A percentile compares a stretch with the other conserved stretches of the same genome.
phyloP scores from a whole-genome alignment of 2,888 invertebrate genomes.

The Netelia fuscicornis region DNA sequence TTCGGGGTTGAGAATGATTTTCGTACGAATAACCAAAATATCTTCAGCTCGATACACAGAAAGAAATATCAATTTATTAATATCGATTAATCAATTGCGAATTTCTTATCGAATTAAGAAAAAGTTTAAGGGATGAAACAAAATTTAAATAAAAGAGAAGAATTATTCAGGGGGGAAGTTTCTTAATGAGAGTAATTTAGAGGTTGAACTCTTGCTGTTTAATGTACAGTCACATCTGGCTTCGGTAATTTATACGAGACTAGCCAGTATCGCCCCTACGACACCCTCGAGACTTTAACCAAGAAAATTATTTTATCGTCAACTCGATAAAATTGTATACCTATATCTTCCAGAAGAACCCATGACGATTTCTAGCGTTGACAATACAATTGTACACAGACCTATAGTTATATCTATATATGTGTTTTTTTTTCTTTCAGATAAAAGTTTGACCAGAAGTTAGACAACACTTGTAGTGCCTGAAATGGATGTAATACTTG shows the following conservation, averaged over 20 bases:
- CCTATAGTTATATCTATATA: background rate
- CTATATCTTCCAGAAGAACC: background rate
- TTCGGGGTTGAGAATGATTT: constrained; percentile 14
- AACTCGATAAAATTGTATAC: constrained; percentile 36
- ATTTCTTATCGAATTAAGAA: background rate
- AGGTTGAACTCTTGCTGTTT: constrained; percentile 46
- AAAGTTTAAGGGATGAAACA: background rate
- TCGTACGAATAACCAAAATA: background rate
- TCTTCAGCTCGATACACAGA: background rate
- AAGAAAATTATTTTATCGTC: constrained; percentile 63
- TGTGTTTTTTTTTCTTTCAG: too few relatives aligned
- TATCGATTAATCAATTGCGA: background rate
- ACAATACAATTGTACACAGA: background rate
- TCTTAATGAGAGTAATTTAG: constrained; percentile 59
- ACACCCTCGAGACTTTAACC: constrained; percentile 53
- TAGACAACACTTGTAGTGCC: constrained; percentile 39
- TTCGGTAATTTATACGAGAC: constrained; percentile 1
- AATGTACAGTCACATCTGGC: constrained; percentile 57
- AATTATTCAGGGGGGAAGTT: background rate
- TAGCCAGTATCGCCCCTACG: constrained; percentile 41
- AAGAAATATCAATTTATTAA: background rate
- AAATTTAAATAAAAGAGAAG: background rate
- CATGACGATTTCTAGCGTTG: background rate
- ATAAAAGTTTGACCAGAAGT: too few relatives aligned
- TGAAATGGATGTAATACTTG: constrained; percentile 44